Evolutionary conservation across 2,797 vertebrate species (phyloP).

Genomic region (Malacoctenus gilli): DNA sequence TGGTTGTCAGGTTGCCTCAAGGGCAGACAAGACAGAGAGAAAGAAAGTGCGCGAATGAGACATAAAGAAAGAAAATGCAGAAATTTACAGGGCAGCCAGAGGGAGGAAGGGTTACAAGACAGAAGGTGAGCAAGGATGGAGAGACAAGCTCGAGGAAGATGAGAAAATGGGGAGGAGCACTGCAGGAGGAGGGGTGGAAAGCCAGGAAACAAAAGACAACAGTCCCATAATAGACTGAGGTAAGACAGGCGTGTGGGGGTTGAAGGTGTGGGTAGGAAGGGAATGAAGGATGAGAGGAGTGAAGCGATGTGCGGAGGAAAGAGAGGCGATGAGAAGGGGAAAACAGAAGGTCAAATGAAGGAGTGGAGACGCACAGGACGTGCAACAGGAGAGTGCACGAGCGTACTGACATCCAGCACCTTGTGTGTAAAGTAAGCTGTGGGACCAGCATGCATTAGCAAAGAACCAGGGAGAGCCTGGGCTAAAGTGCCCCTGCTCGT

Average conservation of each 20-base stretch:
- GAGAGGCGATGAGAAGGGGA: not conserved
- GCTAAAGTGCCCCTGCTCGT: conserved; percentile 3
- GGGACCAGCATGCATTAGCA: conserved; percentile 15
- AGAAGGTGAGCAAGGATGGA: conserved; percentile 60
- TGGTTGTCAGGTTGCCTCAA: conserved; percentile 75
- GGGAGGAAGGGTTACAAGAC: conserved; percentile 44
- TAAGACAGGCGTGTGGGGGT: not conserved
- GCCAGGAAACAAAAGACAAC: conserved; percentile 5
- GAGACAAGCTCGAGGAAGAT: conserved; percentile 10
- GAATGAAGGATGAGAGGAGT: conserved; percentile 1
- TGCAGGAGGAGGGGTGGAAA: conserved; percentile 31
- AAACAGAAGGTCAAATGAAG: conserved; percentile 44
- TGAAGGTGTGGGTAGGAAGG: conserved; percentile 13
- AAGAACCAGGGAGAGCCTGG: not conserved
- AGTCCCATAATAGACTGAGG: too few species aligned
- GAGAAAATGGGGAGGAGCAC: conserved; percentile 14
- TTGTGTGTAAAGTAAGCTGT: conserved; percentile 23
- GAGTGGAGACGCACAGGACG: conserved; percentile 3
- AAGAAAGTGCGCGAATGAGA: conserved; percentile 58
- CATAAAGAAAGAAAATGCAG: conserved; percentile 54
- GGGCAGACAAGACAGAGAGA: conserved; percentile 69
- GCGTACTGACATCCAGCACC: conserved; percentile 34
- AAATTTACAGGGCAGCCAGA: conserved; percentile 64
- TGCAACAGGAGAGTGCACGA: conserved; percentile 18
- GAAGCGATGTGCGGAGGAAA: too few species aligned